Base-by-base conservation (phyloP, 2,797 vertebrate genomes). In the Ctenosaura bakeri region DNA sequence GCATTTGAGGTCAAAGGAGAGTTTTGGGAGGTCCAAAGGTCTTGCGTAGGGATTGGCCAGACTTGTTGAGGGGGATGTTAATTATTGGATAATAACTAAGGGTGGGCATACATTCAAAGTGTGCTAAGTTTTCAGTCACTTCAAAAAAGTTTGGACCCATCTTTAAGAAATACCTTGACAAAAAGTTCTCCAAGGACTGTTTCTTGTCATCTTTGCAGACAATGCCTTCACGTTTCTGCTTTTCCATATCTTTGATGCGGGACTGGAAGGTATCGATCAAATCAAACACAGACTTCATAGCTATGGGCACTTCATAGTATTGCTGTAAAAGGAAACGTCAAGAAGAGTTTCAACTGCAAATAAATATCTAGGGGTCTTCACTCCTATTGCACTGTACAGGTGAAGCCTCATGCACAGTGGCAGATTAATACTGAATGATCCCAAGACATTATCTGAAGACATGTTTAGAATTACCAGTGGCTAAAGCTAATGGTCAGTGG, bases 191-290 rank as follows among this genome's bases (percentile, higher is more conserved):
- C 95, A 99, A 94, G 1, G 99, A 99, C 80, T 99, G 97, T 88
- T 98, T 98, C 95, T 99, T 99, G 97, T 99, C 98, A 96, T 99
- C 99, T 89, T 99, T 99, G 94, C 99, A 99, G 71, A 96, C 96
- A 83, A 99, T 98, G 1, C 98, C 99, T 2, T 99, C 98, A 92
- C 98, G 98, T 97, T 99, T 99, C 96, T 99, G 99, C 94, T 98
- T 99, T 95, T 99, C 99, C 99, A 99, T 99, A 92, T 99, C 99
- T 96, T 98, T 98, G 96, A 99, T 98, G 91, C 99, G 98, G 73
- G 99, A 99, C 42, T 98, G 98, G 96, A 99, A 99, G 29, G 98
- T 99, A 96, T 99, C 99, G 0, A 99, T 97, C 95, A 99, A 97
- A 96, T 99, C 98, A 76, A 99, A 99, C 80, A 99, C 98, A 0